Evolutionary conservation across 2,888 invertebrate species (phyloP).

Genomic region (Aproaerema taeniolella): DNA sequence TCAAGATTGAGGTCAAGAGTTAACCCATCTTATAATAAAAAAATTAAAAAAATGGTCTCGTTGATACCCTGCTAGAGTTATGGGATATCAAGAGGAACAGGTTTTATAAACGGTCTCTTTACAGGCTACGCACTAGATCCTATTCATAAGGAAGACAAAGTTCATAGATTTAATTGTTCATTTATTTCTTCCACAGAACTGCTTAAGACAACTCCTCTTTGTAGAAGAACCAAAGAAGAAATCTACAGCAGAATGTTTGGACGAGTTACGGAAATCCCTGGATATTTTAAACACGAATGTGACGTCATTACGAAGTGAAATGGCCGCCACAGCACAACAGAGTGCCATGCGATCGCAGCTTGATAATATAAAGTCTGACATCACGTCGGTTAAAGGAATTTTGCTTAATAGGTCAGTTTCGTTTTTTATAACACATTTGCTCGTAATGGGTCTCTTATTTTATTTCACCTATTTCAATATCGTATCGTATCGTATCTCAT

Average conservation of each 20-base stretch:
- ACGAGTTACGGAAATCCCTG: constrained; percentile 82
- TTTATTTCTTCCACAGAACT: constrained; percentile 56
- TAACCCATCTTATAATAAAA: no score
- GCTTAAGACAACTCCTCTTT: constrained; percentile 74
- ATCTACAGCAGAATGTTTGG: constrained; percentile 80
- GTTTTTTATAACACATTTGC: no score
- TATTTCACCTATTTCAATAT: no score
- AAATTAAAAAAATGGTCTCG: no score
- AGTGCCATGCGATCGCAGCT: constrained; percentile 78
- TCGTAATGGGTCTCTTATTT: no score
- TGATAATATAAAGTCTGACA: constrained; percentile 81
- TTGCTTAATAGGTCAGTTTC: constrained; percentile 80
- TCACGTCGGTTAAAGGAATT: constrained; percentile 85
- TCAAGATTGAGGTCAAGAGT: no score
- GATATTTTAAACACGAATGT: constrained; percentile 82
- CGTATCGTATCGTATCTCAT: no score
- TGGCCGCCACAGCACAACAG: constrained; percentile 71
- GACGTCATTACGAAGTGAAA: constrained; percentile 80
- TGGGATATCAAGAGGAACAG: no score
- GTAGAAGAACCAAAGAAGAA: constrained; percentile 80
- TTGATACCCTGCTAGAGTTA: no score
- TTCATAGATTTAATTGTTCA: not conserved
- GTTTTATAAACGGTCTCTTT: no score
- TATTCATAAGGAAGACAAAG: not conserved
- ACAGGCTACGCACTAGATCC: no score